Evolutionary conservation across 2,797 vertebrate genomes (phyloP).

Genomic region (Sebastes taczanowskii): DNA sequence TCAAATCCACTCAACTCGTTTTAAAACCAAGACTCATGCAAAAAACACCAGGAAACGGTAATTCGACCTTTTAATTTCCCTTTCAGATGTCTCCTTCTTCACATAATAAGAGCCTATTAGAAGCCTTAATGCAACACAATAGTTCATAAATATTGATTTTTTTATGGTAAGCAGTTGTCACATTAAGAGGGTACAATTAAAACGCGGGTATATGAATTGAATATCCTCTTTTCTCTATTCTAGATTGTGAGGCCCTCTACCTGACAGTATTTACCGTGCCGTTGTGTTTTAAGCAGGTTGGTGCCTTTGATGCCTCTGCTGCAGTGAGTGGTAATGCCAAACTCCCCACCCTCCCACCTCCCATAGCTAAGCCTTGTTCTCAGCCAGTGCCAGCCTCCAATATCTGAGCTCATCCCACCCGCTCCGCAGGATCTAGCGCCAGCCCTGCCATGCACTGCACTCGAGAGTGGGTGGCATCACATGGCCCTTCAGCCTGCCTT

Average conservation of each 20-base stretch:
- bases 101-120: conserved; percentile 50
- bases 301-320: conserved; percentile 57
- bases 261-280: conserved; percentile 42
- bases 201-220: conserved; percentile 17
- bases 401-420: conserved; percentile 76
- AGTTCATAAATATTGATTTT: conserved; percentile 76
- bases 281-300: conserved; percentile 49
- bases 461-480: conserved; percentile 78
- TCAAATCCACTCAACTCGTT: conserved; percentile 57
- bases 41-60: conserved; percentile 27
- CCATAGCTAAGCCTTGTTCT: conserved; percentile 73
- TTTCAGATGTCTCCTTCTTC: conserved; percentile 47
- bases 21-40: conserved; percentile 42
- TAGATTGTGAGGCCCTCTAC: conserved; percentile 11
- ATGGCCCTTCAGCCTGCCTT: conserved; percentile 67
- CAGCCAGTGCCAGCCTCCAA: conserved; percentile 75
- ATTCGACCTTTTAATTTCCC: conserved; percentile 62
- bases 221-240: conserved; percentile 10
- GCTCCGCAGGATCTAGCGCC: conserved; percentile 61
- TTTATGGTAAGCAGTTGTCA: conserved; percentile 50
- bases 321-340: conserved; percentile 45
- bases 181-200: conserved; percentile 53
- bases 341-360: not conserved
- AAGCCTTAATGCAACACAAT: conserved; percentile 44
- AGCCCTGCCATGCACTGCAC: conserved; percentile 64